Conservation (phyloP, 1,140 invertebrate species). For the Diachasma alloeum region DNA sequence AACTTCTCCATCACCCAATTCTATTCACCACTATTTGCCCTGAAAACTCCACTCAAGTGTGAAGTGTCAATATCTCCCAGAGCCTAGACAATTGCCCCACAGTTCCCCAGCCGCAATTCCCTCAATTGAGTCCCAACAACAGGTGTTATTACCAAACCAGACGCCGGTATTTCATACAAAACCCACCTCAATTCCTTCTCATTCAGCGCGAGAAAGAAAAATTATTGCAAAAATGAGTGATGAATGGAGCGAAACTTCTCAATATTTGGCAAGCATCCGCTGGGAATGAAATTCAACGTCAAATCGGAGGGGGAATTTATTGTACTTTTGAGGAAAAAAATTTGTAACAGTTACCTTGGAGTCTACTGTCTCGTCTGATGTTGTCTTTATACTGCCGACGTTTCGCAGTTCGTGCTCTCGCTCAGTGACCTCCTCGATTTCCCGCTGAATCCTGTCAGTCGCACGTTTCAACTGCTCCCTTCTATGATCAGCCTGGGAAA, state of each 20-base stretch:
- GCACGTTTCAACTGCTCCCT: conserved; percentile 53
- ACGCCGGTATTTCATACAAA: background rate
- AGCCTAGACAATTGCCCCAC: background rate
- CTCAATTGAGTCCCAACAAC: too few species aligned
- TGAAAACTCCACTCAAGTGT: too few species aligned
- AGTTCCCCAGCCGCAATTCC: too few species aligned
- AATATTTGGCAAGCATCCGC: background rate
- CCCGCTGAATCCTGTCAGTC: conserved; percentile 70
- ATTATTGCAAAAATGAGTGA: background rate
- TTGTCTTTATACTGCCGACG: conserved; percentile 61
- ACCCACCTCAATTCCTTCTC: background rate
- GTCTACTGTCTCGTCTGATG: conserved; percentile 53
- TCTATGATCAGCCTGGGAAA: conserved; percentile 48
- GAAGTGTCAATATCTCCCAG: background rate
- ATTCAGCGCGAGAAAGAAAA: background rate
- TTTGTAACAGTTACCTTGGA: conserved; percentile 44
- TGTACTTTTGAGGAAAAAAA: background rate
- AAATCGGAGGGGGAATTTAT: background rate
- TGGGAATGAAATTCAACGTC: background rate
- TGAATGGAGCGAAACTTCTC: background rate
- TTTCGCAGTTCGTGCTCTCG: conserved; percentile 73
- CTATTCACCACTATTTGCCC: background rate
- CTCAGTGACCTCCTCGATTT: conserved; percentile 75
- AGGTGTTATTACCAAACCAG: background rate
- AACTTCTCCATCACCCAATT: background rate